These are phyloP conservation scores for Syngnathus rostellatus DNA, from an alignment of 2,797 vertebrate species.

Conservation along the genomic window DNA sequence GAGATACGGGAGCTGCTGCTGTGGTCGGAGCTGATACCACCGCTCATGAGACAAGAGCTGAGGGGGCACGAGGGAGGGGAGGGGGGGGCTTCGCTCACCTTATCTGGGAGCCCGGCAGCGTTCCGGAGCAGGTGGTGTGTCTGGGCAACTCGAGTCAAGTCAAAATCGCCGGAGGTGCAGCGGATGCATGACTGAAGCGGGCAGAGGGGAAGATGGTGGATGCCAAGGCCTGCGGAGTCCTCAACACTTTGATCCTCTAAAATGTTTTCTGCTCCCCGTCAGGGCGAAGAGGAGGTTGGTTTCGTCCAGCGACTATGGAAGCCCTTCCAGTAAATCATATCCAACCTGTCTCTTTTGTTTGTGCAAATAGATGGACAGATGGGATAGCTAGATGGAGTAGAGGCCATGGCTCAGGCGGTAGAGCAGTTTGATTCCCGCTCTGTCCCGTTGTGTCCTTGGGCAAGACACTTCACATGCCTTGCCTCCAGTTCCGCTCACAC, in stretches of 20 bases:
- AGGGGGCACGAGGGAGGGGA: slow-evolving; percentile 21
- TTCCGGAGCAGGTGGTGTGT: slow-evolving; percentile 52
- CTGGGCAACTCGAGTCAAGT: slow-evolving; percentile 40
- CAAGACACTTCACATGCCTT: no score
- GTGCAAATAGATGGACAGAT: not conserved
- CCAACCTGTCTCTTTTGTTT: not conserved
- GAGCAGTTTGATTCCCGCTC: no score
- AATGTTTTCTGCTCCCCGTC: slow-evolving; percentile 46
- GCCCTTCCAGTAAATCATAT: not conserved
- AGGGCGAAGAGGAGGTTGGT: slow-evolving; percentile 38
- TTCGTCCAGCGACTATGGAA: slow-evolving; percentile 11
- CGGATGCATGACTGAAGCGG: slow-evolving; percentile 27
- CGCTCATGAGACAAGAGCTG: slow-evolving; percentile 38
- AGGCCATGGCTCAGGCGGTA: no score
- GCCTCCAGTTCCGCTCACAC: no score
- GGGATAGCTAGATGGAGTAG: no score
- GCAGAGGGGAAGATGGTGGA: slow-evolving; percentile 25
- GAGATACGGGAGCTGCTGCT: slow-evolving; percentile 30
- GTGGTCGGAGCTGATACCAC: slow-evolving; percentile 51
- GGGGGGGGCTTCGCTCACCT: slow-evolving; percentile 33
- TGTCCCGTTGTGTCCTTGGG: no score
- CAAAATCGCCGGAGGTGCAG: slow-evolving; percentile 41
- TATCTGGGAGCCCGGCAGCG: slow-evolving; percentile 57
- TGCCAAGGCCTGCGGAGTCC: slow-evolving; percentile 42
- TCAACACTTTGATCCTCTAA: slow-evolving; percentile 56